A percentile compares a stretch with the other conserved stretches of the same genome.
These are phyloP conservation scores for Copsychus sechellarum DNA, from an alignment of 2,113 vertebrate genomes.

Conservation along the genomic window DNA sequence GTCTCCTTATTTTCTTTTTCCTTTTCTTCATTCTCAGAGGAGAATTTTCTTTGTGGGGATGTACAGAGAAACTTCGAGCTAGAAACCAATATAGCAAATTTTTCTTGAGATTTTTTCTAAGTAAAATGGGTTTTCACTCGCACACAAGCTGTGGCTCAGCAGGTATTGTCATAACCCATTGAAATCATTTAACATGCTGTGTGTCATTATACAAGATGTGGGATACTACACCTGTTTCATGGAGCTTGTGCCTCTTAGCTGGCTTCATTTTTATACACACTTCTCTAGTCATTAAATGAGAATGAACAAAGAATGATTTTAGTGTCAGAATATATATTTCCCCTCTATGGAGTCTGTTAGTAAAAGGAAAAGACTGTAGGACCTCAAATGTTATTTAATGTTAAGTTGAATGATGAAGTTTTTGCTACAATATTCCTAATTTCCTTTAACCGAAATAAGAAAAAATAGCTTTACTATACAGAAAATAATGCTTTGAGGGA, in stretches of 20 bases:
- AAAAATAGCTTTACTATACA: background rate
- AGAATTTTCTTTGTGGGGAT: background rate
- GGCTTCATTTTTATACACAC: background rate
- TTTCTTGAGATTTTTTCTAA: background rate
- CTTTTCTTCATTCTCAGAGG: background rate
- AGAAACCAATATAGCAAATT: background rate
- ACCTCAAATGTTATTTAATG: background rate
- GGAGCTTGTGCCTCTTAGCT: background rate
- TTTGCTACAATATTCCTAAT: background rate
- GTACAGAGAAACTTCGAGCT: background rate
- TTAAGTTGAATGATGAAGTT: background rate
- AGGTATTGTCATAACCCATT: background rate
- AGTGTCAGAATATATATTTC: background rate
- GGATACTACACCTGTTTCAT: background rate
- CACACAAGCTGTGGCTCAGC: accelerated
- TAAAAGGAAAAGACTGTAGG: background rate
- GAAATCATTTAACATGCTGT: background rate
- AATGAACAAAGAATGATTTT: background rate
- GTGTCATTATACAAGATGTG: background rate
- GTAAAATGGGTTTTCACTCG: background rate
- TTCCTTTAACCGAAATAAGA: background rate
- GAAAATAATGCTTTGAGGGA: background rate
- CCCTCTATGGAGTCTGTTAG: background rate
- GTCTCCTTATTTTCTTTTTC: background rate
- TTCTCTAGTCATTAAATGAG: background rate